Base-by-base conservation (phyloP, 2,797 vertebrate genomes). In the Rhinella marina region DNA sequence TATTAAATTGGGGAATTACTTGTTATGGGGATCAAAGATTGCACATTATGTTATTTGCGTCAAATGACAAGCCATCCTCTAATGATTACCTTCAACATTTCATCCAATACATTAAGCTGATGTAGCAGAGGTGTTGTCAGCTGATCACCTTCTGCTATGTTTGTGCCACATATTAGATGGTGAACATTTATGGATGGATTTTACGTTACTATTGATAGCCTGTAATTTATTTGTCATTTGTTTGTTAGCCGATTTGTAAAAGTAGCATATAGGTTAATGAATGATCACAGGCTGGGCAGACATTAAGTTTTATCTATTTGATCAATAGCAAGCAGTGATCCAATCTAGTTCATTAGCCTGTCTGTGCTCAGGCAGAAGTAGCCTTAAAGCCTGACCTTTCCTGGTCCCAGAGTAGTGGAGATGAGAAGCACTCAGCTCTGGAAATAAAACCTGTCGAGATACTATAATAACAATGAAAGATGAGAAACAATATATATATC, bases 381-480 rank as follows among this genome's bases (percentile, higher is more conserved):
- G 57, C 29, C 79, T 81, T 81, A 64, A 81, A 81, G 64, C 59
- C 17, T 81, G 79, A 81, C 57, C 79, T 81, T 81, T 81, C 59
- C 11, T 81, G 79, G 79, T 81, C 29, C 21, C 19, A 48, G 59
- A 81, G 59, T 62, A 81, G 57, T 62, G 41, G 29, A 41, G 79
- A 81, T 48, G 32, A 64, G 79, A 81, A 62, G 57, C 57, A 16
- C 79, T 64, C 19, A 81, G 59, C 29, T 81, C 57, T 16, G 25
- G 79, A 62, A 41, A 81, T 81, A 81, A 81, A 81, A 62, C 29
- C 79, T 81, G 59, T 62, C 79, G 4, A 64, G 29, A 64, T 41
- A 64, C 32, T 64, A 62, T 32, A 81, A 81, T 81, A 81, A 81
- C 29, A 81, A 41, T 81, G 79, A 81, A 81, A 62, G 57, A 81